Conservation (phyloP, 2,888 invertebrate genomes). For the Orthosia incerta region DNA sequence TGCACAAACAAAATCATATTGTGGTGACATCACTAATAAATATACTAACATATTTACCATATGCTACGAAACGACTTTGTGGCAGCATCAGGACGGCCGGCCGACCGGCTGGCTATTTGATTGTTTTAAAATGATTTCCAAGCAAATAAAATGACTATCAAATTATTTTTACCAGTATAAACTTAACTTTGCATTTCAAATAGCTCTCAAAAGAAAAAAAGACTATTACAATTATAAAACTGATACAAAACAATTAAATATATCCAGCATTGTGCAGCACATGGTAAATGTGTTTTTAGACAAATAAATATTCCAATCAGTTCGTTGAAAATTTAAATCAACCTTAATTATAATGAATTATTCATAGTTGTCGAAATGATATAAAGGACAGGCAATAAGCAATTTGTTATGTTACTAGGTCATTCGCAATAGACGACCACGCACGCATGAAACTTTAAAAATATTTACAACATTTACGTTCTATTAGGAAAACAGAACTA, state of each 20-base stretch:
- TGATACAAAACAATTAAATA: conserved; percentile 13
- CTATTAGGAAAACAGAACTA: conserved; percentile 33
- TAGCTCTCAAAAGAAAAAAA: no score
- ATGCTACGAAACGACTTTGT: conserved; percentile 32
- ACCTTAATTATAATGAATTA: conserved; percentile 58
- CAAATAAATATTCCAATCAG: conserved; percentile 68
- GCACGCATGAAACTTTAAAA: conserved; percentile 30
- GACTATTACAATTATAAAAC: neutral
- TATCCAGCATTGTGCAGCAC: conserved; percentile 34
- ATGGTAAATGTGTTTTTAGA: conserved; percentile 52
- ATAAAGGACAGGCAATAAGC: conserved; percentile 58
- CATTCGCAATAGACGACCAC: conserved; percentile 53
- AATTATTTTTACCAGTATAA: neutral
- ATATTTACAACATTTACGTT: conserved; percentile 57
- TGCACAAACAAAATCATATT: conserved; percentile 80
- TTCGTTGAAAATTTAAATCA: conserved; percentile 61
- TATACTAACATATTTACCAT: conserved; percentile 54
- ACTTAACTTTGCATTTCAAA: neutral
- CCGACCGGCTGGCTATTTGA: no score
- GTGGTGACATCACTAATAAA: conserved; percentile 61
- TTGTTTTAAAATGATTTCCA: neutral
- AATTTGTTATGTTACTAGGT: conserved; percentile 46
- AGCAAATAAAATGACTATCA: neutral
- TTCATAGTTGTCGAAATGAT: conserved; percentile 54
- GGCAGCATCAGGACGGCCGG: conserved; percentile 1